Base-by-base conservation (phyloP, 2,113 vertebrate species). In the Solea senegalensis region DNA sequence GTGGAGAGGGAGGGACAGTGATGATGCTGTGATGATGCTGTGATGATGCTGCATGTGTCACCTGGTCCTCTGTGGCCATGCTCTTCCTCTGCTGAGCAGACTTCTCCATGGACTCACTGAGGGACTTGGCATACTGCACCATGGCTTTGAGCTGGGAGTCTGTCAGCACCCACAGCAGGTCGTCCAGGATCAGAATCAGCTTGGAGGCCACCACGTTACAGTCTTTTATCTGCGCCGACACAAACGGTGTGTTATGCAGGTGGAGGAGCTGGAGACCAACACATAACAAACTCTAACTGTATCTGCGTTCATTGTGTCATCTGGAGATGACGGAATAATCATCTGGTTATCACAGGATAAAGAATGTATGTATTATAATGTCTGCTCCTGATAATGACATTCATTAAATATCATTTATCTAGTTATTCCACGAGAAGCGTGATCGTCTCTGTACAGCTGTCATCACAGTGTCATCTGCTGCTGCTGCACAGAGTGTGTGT, bases 81-180 rank as follows among this genome's bases (percentile, higher is more conserved):
- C 95, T 99, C 90, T 99, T 98, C 81, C 97, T 96, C 89, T 99
- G 98, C 76, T 98, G 95, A 9, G 97, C 94, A 16, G 97, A 98
- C 81, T 95, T 98, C 89, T 99, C 98, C 95, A 99, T 99, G 76
- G 95, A 96, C 93, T 99, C 98, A 68, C 97, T 98, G 53, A 99
- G 96, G 78, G 97, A 99, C 90, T 99, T 99, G 74, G 97, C 97
- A 70, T 99, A 99, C 54, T 99, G 97, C 63, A 99, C 96, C 97
- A 98, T 98, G 74, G 98, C 98, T 91, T 99, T 99, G 78, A 99
- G 91, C 82, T 99, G 98, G 8, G 97, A 99, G 93, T 99, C 97
- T 0, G 98, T 98, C 91, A 99, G 94, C 84, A 99, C 98, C 98
- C 98, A 99, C 7, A 99, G 88, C 84, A 99, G 93, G 86, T 99